Percentiles rank a stretch among this genome's conserved stretches.
Conservation (phyloP, 2,888 invertebrate species). For the Smittia aterrima region DNA sequence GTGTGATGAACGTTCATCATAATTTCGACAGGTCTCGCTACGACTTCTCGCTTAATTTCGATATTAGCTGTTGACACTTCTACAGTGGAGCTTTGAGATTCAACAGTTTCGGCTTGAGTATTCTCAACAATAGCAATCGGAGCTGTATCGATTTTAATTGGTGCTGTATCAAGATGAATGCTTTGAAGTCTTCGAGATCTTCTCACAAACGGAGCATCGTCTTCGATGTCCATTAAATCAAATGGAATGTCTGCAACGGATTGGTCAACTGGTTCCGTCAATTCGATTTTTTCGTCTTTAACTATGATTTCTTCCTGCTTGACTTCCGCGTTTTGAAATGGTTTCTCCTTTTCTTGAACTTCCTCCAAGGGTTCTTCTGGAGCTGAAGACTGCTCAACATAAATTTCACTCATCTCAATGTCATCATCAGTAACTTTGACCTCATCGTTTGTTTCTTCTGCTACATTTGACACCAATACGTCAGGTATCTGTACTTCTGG, state of each 20-base stretch:
- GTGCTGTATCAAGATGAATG: slow-evolving; percentile 8
- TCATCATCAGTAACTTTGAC: too few relatives aligned
- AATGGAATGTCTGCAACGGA: neutral
- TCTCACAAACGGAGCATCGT: slow-evolving; percentile 5
- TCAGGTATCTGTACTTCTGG: neutral
- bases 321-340: neutral
- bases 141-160: neutral
- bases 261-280: neutral
- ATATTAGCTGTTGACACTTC: neutral
- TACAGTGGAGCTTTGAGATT: neutral
- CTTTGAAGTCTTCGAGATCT: slow-evolving; percentile 18
- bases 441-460: too few relatives aligned
- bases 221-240: neutral
- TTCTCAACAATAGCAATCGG: neutral
- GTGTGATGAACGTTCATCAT: slow-evolving; percentile 52
- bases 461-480: too few relatives aligned
- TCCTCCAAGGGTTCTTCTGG: neutral
- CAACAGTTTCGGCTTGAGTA: neutral
- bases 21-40: neutral
- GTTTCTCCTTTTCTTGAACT: neutral
- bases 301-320: neutral
- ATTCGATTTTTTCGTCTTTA: neutral
- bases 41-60: neutral
- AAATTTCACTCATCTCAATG: too few relatives aligned
- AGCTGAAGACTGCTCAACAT: too few relatives aligned